Conservation (phyloP, 2,888 invertebrate species). For the Chesias legatella region DNA sequence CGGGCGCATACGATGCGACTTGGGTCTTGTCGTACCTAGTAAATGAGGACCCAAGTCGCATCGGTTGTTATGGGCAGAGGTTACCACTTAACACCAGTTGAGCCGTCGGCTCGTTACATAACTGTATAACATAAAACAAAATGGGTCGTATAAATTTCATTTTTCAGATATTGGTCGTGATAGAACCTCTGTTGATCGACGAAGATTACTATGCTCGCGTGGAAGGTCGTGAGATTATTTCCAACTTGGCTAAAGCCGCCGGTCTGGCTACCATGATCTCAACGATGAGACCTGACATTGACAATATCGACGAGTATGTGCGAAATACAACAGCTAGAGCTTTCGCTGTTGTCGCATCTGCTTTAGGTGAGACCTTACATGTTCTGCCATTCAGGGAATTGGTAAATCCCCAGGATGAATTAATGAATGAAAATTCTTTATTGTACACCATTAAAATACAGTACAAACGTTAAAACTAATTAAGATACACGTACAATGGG, state of each 20-base stretch:
- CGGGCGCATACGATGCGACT: too few species aligned
- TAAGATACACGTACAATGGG: too few species aligned
- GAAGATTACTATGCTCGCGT: constrained; percentile 99
- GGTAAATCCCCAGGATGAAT: too few species aligned
- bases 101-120: too few species aligned
- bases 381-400: not conserved
- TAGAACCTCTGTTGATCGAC: constrained; percentile 98
- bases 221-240: constrained; percentile 99
- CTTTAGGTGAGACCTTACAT: constrained; percentile 83
- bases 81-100: too few species aligned
- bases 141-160: not conserved
- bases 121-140: too few species aligned
- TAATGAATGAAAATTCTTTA: too few species aligned
- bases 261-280: constrained; percentile 99
- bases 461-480: too few species aligned
- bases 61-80: too few species aligned
- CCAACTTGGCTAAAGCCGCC: constrained; percentile 99
- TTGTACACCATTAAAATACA: too few species aligned
- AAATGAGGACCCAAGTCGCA: too few species aligned
- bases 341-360: constrained; percentile 99
- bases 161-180: constrained; percentile 95
- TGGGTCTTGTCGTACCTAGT: too few species aligned
- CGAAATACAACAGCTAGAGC: constrained; percentile 99
- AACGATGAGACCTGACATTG: constrained; percentile 99
- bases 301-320: constrained; percentile 99